Evolutionary conservation across 2,888 invertebrate species (phyloP), one percentile per base, ranked within the genome.

Genomic region (Julus scanicus): DNA sequence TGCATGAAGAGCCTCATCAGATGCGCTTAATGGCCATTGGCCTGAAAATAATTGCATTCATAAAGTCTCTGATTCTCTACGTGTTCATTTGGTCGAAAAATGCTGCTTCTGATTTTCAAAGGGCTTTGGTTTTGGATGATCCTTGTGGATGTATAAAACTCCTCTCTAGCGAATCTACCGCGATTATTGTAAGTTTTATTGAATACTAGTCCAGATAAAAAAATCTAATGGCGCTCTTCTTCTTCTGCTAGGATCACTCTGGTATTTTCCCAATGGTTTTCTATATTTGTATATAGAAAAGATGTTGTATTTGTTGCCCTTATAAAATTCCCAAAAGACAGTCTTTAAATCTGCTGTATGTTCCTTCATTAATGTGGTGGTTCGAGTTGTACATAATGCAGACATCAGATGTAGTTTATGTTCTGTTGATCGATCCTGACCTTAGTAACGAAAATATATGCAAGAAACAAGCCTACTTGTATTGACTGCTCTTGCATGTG

Each of bases 41-140:
- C 80, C 80, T 29, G 80, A 80, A 80, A 80, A 80, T 80, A 80
- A 80, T 80, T 80, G 80, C 80, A 80, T 80, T 80, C 80, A 80
- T 80, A 80, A 80, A 80, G 37, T 39, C 80, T 37, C 80, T 80
- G 80, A 80, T 80, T 80, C 80, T 80, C 37, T 71, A 71, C 80
- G 80, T 80, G 80, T 37, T 29, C 80, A 80, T 80, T 39, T 15
- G 80, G 80, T 13, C 80, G 37, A 37, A 80, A 39, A 80, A 39
- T 39, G 37, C 37, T 37, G 80, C 80, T 29, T 15, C 80, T 80
- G 80, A 80, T 80, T 80, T 80, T 39, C 2, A 80, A 80, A 80
- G 13, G 15, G 53, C 13, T 53, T 53, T 53, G 13, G 15, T 53
- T 53, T 11, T 17, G 53, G 80, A 3, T 37, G 80, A 80, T 80